These are phyloP conservation scores for Chondrosia reniformis DNA, from an alignment of 37 sponge, comb jelly and placozoan genomes.

Conservation along the genomic window DNA sequence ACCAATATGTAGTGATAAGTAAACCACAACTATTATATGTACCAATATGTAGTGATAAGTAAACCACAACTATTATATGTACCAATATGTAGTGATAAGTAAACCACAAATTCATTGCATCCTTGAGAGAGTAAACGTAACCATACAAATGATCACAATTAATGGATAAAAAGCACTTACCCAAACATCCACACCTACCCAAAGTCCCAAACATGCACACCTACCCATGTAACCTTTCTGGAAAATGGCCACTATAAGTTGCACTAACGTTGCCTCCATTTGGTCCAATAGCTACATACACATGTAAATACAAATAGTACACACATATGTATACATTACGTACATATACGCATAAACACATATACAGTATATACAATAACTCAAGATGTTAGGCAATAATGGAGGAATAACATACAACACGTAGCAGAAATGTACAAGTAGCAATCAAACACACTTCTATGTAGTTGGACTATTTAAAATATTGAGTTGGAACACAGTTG, in stretches of 20 bases:
- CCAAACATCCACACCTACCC: neutral
- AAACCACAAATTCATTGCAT: too few relatives aligned
- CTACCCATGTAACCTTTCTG: slow-evolving; percentile 68
- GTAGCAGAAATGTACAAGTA: neutral
- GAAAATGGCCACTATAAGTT: slow-evolving; percentile 52
- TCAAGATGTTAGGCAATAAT: too few relatives aligned
- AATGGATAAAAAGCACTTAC: neutral
- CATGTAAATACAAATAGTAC: neutral
- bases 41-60: too few relatives aligned
- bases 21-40: too few relatives aligned
- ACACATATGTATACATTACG: neutral
- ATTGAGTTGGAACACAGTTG: neutral
- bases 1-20: too few relatives aligned
- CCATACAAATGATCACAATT: too few relatives aligned
- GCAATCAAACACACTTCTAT: neutral
- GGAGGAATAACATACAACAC: too few relatives aligned
- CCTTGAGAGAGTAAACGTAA: too few relatives aligned
- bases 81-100: too few relatives aligned
- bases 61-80: too few relatives aligned
- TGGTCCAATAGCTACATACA: slow-evolving; percentile 41
- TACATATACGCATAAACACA: neutral
- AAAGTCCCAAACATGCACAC: neutral
- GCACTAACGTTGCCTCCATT: slow-evolving; percentile 47
- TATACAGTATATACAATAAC: neutral
- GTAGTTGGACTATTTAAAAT: neutral